Evolutionary conservation across 2,113 vertebrate genomes (phyloP), one percentile per base, ranked within the genome.

Genomic region (Hyperoodon ampullatus): DNA sequence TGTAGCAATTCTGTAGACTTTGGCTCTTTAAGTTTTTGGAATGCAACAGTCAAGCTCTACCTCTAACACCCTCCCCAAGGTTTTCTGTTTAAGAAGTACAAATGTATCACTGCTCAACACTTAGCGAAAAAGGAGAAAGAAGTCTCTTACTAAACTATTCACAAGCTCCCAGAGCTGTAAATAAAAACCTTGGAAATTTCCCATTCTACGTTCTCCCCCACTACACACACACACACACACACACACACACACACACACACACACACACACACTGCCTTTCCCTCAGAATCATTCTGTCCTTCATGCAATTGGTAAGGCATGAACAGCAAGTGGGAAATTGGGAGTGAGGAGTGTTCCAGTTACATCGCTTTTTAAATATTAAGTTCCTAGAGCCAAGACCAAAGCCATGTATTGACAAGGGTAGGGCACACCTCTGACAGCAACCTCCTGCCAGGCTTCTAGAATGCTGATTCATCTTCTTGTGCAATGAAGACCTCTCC

Each of bases 381-480:
- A 85, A 87, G 70, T 96, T 85, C 24, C 81, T 82, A n/a, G 80
- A 95, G 82, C 66, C 82, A 96, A 96, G 77, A 78, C 82, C 87
- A 92, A 91, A 96, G 85, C 83, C 95, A 85, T 95, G 63, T 86
- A 92, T 47, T 95, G 94, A 96, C 87, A 94, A 95, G 74, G 30
- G 42, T 14, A 75, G 93, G 94, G 74, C n/a, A 61, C 0, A 44
- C 30, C 92, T 96, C 80, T 94, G 70, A 97, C 53, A 90, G 80
- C 87, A 90, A 30, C 39, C 80, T 93, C 78, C 60, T 93, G 86
- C 47, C 35, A 68, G 58, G 68, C 47, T 80, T 1, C 26, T 80
- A 47, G 84, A 90, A 82, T 61, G 66, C 72, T 97, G 93, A 96
- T 84, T 95, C 97, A 97, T 91, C 44, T 92, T 97, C 86, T 91